These are phyloP conservation scores for western clawed frog (Xenopus tropicalis) DNA, from an alignment of 2,113 vertebrate species.

Conservation along the genomic window UCB_Xtro_10.0 CM004450.2:72136001-72136500, in stretches of 20 bases:
- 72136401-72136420: slow-evolving; percentile 31
- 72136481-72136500: slow-evolving; percentile 32
- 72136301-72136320: neutral
- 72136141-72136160: neutral
- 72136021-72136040: no score
- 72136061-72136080: neutral
- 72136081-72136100: neutral
- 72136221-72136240: neutral
- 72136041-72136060: neutral
- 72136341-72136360: neutral
- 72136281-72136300: neutral
- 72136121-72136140: slow-evolving; percentile 7
- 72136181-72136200: neutral
- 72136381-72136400: neutral
- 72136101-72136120: neutral
- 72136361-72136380: neutral
- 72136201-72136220: neutral
- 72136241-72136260: neutral
- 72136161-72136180: neutral
- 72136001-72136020: no score
- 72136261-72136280: neutral
- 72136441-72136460: slow-evolving; percentile 36
- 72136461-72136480: slow-evolving; percentile 39
- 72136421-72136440: slow-evolving; percentile 31
- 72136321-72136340: neutral